Conservation (phyloP, 2,888 invertebrate species). For the Drosophila monieri region DNA sequence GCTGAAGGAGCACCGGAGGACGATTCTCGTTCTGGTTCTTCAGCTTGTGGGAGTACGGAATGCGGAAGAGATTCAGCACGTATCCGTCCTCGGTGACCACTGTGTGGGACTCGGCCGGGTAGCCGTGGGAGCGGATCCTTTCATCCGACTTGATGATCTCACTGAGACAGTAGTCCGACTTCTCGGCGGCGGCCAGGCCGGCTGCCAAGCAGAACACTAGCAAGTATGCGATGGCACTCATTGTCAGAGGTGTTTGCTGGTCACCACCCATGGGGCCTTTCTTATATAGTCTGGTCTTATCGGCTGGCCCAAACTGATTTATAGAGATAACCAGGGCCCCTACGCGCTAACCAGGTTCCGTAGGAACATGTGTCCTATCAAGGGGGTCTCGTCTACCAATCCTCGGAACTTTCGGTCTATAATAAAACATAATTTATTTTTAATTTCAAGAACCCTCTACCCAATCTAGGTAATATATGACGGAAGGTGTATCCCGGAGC, state of each 20-base stretch:
- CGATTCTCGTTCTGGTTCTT: slow-evolving; percentile 72
- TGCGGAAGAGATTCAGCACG: slow-evolving; percentile 77
- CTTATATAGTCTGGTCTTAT: slow-evolving; percentile 38
- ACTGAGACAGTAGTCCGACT: slow-evolving; percentile 25
- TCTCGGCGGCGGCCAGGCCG: slow-evolving; percentile 27
- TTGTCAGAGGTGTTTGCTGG: slow-evolving; percentile 23
- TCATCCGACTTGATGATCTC: slow-evolving; percentile 60
- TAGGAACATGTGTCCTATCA: slow-evolving; percentile 4
- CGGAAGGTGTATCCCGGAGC: neutral
- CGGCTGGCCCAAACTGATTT: slow-evolving; percentile 29
- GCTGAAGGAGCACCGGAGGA: slow-evolving; percentile 85
- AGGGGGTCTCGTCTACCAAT: slow-evolving; percentile 23
- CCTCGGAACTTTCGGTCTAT: slow-evolving; percentile 1
- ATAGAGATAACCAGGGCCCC: slow-evolving; percentile 13
- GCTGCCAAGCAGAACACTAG: slow-evolving; percentile 29
- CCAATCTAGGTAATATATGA: slow-evolving; percentile 18
- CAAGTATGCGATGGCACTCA: slow-evolving; percentile 24
- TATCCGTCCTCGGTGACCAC: slow-evolving; percentile 80
- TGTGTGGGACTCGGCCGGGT: slow-evolving; percentile 88
- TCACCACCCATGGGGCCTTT: slow-evolving; percentile 17
- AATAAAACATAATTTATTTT: slow-evolving; percentile 39
- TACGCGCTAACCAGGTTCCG: neutral
- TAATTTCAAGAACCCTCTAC: slow-evolving; percentile 14
- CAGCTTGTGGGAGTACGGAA: slow-evolving; percentile 77
- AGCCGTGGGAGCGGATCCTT: slow-evolving; percentile 84